A percentile compares a stretch with the other conserved stretches of the same genome.
Evolutionary conservation across 2,797 vertebrate genomes (phyloP).

Genomic region (Triplophysa yarkandensis): DNA sequence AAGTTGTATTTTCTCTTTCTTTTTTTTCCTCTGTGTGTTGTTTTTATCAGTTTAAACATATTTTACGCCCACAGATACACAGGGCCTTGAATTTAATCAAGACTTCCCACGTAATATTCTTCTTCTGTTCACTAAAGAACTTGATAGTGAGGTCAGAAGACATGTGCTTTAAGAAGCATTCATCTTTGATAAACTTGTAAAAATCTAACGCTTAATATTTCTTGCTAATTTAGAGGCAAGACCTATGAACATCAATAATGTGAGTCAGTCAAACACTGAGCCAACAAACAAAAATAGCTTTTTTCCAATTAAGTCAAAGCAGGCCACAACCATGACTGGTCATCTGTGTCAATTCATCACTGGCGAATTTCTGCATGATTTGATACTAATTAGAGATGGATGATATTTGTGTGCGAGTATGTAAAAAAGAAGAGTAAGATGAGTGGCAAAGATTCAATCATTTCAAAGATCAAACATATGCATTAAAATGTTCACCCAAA

Average conservation of each 20-base stretch:
- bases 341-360: conserved; percentile 31
- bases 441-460: conserved; percentile 14
- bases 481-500: no score
- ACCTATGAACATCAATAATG: conserved; percentile 6
- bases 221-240: conserved; percentile 2
- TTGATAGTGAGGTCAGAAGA: conserved; percentile 26
- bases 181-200: conserved; percentile 34
- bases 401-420: conserved; percentile 11
- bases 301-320: conserved; percentile 8
- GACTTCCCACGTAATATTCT: conserved; percentile 30
- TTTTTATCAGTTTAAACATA: conserved; percentile 24
- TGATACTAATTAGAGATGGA: conserved; percentile 46
- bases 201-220: conserved; percentile 16
- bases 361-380: conserved; percentile 36
- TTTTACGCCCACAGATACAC: conserved; percentile 13
- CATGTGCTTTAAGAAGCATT: conserved; percentile 17
- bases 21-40: not conserved
- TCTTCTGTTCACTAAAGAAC: conserved; percentile 35
- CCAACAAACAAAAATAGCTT: conserved; percentile 9
- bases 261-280: not conserved
- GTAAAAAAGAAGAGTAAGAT: not conserved
- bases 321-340: conserved; percentile 27
- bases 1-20: not conserved
- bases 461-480: not conserved
- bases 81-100: conserved; percentile 40